Conservation (phyloP, 2,888 invertebrate genomes). For the Agrilus cyanescens region DNA sequence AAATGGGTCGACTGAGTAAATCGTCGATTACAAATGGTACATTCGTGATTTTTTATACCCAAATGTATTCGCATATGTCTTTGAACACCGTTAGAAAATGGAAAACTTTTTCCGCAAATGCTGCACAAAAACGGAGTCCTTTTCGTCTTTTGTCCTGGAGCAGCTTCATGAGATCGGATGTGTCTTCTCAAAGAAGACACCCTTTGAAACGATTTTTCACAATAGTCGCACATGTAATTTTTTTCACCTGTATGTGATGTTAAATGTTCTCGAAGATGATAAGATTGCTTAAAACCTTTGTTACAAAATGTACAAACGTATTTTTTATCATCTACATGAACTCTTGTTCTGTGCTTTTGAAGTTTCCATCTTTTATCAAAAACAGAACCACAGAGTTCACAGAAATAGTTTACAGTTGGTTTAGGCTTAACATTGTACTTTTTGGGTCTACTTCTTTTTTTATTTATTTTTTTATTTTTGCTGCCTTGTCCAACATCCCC, state of each 20-base stretch:
- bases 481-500: background rate
- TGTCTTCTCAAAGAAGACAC: slow-evolving; percentile 26
- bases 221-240: slow-evolving; percentile 24
- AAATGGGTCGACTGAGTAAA: slow-evolving; percentile 35
- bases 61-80: slow-evolving; percentile 33
- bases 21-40: slow-evolving; percentile 30
- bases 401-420: slow-evolving; percentile 11
- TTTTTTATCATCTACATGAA: slow-evolving; percentile 17
- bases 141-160: slow-evolving; percentile 27
- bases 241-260: slow-evolving; percentile 26
- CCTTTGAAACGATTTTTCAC: slow-evolving; percentile 26
- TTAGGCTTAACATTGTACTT: slow-evolving; percentile 3
- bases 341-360: slow-evolving; percentile 20
- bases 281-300: slow-evolving; percentile 24
- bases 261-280: slow-evolving; percentile 26
- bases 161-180: slow-evolving; percentile 22
- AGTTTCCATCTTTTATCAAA: slow-evolving; percentile 22
- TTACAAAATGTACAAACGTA: slow-evolving; percentile 19
- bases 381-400: slow-evolving; percentile 19
- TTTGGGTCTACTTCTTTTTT: slow-evolving; percentile 4
- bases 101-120: slow-evolving; percentile 31
- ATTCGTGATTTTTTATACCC: slow-evolving; percentile 30
- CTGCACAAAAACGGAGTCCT: slow-evolving; percentile 28
- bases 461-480: background rate
- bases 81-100: slow-evolving; percentile 27